Conservation (phyloP, 64 coral and sea anemone genomes). For the Cladopsammia gracilis region DNA sequence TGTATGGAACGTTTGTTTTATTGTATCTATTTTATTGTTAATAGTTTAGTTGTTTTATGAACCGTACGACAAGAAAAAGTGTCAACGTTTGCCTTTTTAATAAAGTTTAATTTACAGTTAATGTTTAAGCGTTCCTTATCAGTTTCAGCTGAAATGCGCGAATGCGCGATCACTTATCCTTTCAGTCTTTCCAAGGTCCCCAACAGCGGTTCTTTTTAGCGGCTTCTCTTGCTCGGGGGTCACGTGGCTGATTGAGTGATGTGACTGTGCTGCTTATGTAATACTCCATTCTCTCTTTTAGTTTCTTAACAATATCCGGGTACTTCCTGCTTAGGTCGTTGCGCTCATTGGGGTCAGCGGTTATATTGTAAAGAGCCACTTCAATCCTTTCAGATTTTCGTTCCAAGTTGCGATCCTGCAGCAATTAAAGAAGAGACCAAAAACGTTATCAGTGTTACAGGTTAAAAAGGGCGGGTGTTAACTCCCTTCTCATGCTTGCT, state of each 20-base stretch:
- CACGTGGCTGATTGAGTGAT: constrained; percentile 17
- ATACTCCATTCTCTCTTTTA: constrained; percentile 12
- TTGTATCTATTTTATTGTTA: too few relatives aligned
- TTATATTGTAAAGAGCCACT: constrained; percentile 66
- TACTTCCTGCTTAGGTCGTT: constrained; percentile 35
- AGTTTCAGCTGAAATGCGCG: too few relatives aligned
- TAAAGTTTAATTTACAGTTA: too few relatives aligned
- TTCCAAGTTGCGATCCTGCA: not conserved
- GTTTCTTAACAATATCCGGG: constrained; percentile 20
- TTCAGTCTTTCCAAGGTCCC: constrained; percentile 38
- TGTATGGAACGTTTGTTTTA: too few relatives aligned
- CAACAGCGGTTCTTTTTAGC: constrained; percentile 48
- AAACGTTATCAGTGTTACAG: not conserved
- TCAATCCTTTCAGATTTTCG: not conserved
- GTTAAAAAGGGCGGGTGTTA: not conserved
- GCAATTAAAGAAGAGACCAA: not conserved
- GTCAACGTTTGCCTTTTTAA: too few relatives aligned
- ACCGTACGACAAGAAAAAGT: too few relatives aligned
- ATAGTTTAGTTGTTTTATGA: too few relatives aligned
- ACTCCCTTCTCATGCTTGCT: not conserved
- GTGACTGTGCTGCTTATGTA: constrained; percentile 14
- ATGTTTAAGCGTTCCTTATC: too few relatives aligned
- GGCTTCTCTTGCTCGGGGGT: constrained; percentile 18
- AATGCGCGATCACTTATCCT: too few relatives aligned
- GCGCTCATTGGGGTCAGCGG: constrained; percentile 54